These are phyloP conservation scores for Stenotaenia linearis DNA, from an alignment of 2,888 invertebrate species.

Conservation along the genomic window DNA sequence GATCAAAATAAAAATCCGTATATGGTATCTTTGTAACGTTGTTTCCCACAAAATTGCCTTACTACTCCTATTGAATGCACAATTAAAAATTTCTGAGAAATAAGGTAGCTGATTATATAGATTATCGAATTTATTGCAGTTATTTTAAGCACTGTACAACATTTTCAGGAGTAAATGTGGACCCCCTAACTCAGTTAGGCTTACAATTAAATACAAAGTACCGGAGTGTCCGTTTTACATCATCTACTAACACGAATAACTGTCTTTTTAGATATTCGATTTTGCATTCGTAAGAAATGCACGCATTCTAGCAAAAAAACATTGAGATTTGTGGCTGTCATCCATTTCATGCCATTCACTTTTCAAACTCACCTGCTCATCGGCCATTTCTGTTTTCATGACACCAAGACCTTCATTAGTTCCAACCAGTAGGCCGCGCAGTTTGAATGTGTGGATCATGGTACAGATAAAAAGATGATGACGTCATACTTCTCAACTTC, in stretches of 20 bases:
- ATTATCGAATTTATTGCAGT: background rate
- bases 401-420: background rate
- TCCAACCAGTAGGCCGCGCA: background rate
- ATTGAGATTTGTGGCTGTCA: background rate
- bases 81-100: too few relatives aligned
- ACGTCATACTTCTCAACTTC: background rate
- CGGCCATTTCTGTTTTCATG: conserved; percentile 35
- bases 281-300: background rate
- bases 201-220: background rate
- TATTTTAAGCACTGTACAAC: background rate
- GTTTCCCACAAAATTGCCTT: background rate
- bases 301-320: background rate
- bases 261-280: background rate
- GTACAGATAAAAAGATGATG: too few relatives aligned
- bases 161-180: background rate
- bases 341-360: background rate
- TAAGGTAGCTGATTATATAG: too few relatives aligned
- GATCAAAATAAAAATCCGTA: background rate
- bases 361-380: conserved; percentile 35
- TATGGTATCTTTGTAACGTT: background rate
- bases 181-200: background rate
- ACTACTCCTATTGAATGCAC: too few relatives aligned
- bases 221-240: background rate
- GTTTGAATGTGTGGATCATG: background rate
- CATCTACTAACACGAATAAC: background rate